Evolutionary conservation across 1,140 invertebrate genomes (phyloP).

Genomic region (Macrotrachela quadricornifera): DNA sequence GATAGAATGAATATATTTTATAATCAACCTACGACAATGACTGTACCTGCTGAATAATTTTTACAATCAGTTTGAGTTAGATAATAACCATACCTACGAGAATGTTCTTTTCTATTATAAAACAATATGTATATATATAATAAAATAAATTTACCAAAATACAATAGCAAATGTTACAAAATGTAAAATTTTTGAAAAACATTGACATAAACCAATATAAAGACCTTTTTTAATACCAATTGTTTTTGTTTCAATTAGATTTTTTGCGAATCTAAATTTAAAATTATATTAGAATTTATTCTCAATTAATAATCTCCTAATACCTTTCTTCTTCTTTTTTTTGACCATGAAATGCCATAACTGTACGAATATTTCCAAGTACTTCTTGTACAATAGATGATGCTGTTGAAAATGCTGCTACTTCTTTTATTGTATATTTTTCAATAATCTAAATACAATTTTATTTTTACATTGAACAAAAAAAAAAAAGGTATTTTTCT

Average conservation of each 20-base stretch:
- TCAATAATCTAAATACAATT: neutral
- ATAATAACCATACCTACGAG: neutral
- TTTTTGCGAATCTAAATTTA: too few relatives aligned
- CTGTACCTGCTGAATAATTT: too few relatives aligned
- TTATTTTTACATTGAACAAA: constrained; percentile 1
- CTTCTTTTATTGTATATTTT: constrained; percentile 14
- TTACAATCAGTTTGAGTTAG: neutral
- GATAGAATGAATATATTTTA: too few relatives aligned
- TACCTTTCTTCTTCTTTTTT: too few relatives aligned
- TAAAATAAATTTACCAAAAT: neutral
- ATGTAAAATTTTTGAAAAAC: neutral
- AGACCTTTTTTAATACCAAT: constrained; percentile 16
- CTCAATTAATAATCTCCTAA: too few relatives aligned
- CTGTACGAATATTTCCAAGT: constrained; percentile 24
- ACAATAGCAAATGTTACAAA: neutral
- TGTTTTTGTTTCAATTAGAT: constrained; percentile 15
- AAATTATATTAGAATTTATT: too few relatives aligned
- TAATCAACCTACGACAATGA: too few relatives aligned
- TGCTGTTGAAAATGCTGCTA: constrained; percentile 24
- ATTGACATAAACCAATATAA: neutral
- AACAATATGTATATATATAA: neutral
- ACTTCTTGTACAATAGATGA: constrained; percentile 28
- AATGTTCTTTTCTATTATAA: too few relatives aligned
- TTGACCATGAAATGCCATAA: constrained; percentile 19
- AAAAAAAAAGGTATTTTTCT: too few relatives aligned